Evolutionary conservation across 2,113 vertebrate genomes (phyloP), one percentile per base, ranked within the genome.

Genomic region (Tenebrosternarchus preto): DNA sequence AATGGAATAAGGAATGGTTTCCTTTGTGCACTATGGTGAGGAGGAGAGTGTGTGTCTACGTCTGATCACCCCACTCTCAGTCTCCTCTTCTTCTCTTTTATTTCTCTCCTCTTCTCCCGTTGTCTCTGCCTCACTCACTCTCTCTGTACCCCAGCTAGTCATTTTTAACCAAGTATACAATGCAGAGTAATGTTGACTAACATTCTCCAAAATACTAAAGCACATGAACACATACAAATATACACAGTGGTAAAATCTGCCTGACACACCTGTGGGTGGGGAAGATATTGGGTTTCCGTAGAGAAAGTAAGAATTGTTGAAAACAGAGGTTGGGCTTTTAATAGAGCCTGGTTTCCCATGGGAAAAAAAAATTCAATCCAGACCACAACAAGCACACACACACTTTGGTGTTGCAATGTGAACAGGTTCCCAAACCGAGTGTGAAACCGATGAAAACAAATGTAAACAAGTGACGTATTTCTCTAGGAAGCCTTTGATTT

Each of bases 241-340:
- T 22, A 69, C 39, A 66, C 31, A 76, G 31, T 56, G 12, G 60
- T 50, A 73, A 69, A 76, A 77, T 84, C 25, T 46, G 1, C 31
- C 76, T 82, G n/a, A 77, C 73, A 78, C 64, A 76, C 80, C 80
- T 80, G 66, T 70, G 46, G 81, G 78, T 19, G 78, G 73, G 78
- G 84, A 71, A 84, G 83, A 85, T 83, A 31, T 84, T 71, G 20
- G 46, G 64, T 86, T 88, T 86, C 82, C 79, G 60, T 53, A 36
- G 71, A 70, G 66, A 80, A 73, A 73, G 69, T 76, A 25, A 64
- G 27, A 25, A 17, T 71, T 64, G 27, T 29, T 80, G 73, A 27
- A 77, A 86, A 81, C 8, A 82, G 46, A 80, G 27, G 60, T 43
- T 0, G 0, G 5, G 68, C 31, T 73, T 87, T 87, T 75, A 31